A percentile compares a stretch with the other conserved stretches of the same genome.
phyloP scores from a whole-genome alignment of 2,113 vertebrate species.

The Clarias magur region DNA sequence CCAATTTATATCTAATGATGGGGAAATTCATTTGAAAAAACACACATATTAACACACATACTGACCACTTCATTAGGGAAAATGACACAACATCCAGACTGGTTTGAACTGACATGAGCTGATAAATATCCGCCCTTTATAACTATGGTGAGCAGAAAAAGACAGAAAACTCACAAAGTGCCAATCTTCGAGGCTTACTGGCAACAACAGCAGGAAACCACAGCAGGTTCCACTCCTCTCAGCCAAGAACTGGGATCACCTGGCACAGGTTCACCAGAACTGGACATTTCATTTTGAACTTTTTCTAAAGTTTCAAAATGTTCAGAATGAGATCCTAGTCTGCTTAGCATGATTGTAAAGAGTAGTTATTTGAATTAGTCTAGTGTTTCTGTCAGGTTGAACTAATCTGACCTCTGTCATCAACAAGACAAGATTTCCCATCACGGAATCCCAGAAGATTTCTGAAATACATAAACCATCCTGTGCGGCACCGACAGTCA shows the following conservation, averaged over 20 bases:
- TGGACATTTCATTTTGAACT: not conserved
- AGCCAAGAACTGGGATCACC: not conserved
- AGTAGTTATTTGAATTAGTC: not conserved
- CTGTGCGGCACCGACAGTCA: not conserved
- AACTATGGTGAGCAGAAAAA: not conserved
- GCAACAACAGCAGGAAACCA: not conserved
- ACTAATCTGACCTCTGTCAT: not conserved
- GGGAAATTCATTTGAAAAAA: not conserved
- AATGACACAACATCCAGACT: not conserved
- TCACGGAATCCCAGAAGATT: not conserved
- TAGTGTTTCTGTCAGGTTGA: not conserved
- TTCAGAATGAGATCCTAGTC: not conserved
- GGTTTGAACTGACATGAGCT: not conserved
- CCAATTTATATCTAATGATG: not conserved
- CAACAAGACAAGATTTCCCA: not conserved
- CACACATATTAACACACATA: not conserved
- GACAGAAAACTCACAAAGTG: not conserved
- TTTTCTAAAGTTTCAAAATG: not conserved
- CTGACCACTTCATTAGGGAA: not conserved
- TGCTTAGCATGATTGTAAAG: not conserved
- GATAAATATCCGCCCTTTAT: not conserved
- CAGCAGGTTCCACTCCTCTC: not conserved
- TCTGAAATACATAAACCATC: not conserved
- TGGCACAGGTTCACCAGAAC: not conserved
- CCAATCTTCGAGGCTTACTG: not conserved